Base-by-base conservation (phyloP, 2,113 vertebrate genomes). In the Nothoprocta perdicaria region DNA sequence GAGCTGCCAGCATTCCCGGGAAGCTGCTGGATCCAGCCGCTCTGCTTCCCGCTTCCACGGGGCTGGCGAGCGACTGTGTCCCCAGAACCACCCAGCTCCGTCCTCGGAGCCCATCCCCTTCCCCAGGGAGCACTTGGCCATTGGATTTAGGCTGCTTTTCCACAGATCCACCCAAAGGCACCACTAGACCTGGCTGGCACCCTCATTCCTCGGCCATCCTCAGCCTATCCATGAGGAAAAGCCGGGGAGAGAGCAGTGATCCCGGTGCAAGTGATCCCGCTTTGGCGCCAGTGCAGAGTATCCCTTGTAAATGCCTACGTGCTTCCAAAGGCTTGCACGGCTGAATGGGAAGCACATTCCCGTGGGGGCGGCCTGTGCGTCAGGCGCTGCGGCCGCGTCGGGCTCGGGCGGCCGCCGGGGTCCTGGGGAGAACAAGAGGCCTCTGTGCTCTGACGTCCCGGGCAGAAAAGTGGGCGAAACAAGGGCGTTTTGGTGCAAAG, bases 281-380 rank as follows among this genome's bases (percentile, higher is more conserved):
- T 87, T 38, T 83, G 87, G 55, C 90, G 40, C 57, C 87, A 77
- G 60, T 43, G 84, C 75, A 83, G 93, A 94, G 93, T 89, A 94
- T 92, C 94, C 89, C 87, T 76, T 85, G 80, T 40, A 80, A 85
- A 83, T 61, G 78, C 18, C 55, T 66, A 66, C 78, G 82, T 4
- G 80, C 50, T 90, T 82, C 23, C 5, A 40, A 84, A 86, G 89
- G 58, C n/a, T 24, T 57, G 52, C 83, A 43, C 66, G 84, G 65
- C 45, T 77, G 76, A 62, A 74, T 84, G 89, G 75, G 89, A 93
- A 94, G 92, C 82, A 84, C 85, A 80, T 92, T 91, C 94, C 92
- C 75, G 17, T 79, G 75, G 79, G 89, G 81, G 26, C 89, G 79
- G 57, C 87, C 83, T 89, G 60, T 87, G 77, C 82, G n/a, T 74